These are phyloP conservation scores for Rhombomys opimus DNA, from an alignment of 2,113 vertebrate genomes.

Conservation along the genomic window DNA sequence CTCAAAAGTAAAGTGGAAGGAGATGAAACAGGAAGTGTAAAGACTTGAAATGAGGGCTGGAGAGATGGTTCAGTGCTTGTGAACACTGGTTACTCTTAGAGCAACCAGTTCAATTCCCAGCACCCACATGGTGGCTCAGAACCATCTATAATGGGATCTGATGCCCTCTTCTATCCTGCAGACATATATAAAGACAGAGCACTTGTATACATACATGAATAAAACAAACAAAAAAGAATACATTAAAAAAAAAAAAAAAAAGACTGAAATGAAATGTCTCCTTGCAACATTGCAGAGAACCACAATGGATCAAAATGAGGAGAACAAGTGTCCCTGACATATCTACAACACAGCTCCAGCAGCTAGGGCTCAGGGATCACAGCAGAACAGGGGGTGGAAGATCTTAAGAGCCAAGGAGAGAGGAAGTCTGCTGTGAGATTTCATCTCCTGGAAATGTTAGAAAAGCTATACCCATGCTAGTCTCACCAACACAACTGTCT, in stretches of 20 bases:
- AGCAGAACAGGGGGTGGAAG: not conserved
- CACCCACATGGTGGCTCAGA: too few relatives aligned
- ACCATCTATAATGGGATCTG: too few relatives aligned
- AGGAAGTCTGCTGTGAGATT: not conserved
- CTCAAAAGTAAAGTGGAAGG: not conserved
- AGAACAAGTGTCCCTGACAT: not conserved
- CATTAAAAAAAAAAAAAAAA: too few relatives aligned
- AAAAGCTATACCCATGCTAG: not conserved
- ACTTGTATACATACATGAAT: too few relatives aligned
- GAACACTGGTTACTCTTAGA: too few relatives aligned
- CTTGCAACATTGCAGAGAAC: not conserved
- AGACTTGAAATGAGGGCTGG: not conserved
- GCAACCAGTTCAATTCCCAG: too few relatives aligned
- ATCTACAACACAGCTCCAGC: not conserved
- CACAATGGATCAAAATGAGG: not conserved
- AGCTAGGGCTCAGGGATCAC: not conserved
- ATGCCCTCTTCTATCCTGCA: too few relatives aligned
- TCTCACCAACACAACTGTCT: not conserved
- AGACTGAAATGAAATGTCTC: not conserved
- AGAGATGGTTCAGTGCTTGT: too few relatives aligned
- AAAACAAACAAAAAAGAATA: too few relatives aligned
- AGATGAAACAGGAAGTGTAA: not conserved
- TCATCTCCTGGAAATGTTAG: not conserved
- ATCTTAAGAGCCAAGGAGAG: not conserved
- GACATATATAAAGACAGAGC: too few relatives aligned